phyloP scores from a whole-genome alignment of 2,888 invertebrate species.

The Trachelus tabidus region DNA sequence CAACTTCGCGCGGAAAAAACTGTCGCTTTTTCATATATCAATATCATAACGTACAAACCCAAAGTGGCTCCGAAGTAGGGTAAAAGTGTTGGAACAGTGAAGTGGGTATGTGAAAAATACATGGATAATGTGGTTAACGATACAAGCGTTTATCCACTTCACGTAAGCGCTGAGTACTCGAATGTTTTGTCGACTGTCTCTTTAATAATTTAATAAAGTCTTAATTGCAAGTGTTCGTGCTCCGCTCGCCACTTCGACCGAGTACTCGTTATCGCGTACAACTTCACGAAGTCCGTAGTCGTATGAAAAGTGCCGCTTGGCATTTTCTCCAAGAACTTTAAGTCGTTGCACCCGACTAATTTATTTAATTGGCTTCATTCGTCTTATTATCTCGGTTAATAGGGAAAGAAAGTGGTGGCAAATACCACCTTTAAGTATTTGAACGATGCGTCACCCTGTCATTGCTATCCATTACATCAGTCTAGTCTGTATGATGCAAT shows the following conservation, averaged over 20 bases:
- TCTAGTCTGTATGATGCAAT: neutral
- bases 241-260: neutral
- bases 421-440: neutral
- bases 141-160: neutral
- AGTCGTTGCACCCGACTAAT: constrained; percentile 39
- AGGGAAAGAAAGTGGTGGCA: constrained; percentile 44
- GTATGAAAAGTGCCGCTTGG: neutral
- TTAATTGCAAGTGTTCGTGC: neutral
- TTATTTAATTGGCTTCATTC: constrained; percentile 47
- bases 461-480: neutral
- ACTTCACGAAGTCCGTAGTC: neutral
- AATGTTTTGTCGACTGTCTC: neutral
- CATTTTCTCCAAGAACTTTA: neutral
- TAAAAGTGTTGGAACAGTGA: neutral
- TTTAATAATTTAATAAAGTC: neutral
- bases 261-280: neutral
- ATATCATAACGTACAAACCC: too few species aligned
- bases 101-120: neutral
- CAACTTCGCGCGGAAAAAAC: too few species aligned
- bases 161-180: neutral
- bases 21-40: too few species aligned
- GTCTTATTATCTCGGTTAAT: constrained; percentile 42
- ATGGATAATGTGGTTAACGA: neutral
- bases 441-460: neutral
- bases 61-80: neutral